Conservation (phyloP, 2,888 invertebrate genomes). For the Tribolium freemani region DNA sequence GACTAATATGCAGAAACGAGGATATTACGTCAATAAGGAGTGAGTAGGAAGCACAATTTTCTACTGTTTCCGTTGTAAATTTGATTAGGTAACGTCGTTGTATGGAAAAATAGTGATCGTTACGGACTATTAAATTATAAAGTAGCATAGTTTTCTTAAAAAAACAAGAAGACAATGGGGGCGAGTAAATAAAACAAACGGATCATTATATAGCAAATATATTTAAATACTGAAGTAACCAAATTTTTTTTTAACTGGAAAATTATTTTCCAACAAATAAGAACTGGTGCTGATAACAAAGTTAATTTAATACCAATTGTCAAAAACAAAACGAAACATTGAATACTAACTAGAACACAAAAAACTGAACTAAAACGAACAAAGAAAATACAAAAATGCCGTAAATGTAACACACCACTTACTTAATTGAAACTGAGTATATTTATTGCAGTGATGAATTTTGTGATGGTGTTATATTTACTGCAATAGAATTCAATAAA, state of each 20-base stretch:
- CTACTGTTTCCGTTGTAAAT: background rate
- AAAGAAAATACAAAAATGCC: constrained; percentile 1
- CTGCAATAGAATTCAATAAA: constrained; percentile 1
- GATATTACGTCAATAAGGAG: background rate
- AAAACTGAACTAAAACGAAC: background rate
- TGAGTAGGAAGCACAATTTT: background rate
- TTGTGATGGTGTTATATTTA: constrained; percentile 16
- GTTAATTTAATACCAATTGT: background rate
- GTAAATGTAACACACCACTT: constrained; percentile 9
- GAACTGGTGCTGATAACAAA: background rate
- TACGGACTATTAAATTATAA: too few species aligned
- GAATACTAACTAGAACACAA: background rate
- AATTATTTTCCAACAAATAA: background rate
- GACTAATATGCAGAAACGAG: background rate
- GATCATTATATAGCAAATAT: constrained; percentile 34
- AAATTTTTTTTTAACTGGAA: constrained; percentile 10
- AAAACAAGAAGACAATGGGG: too few species aligned
- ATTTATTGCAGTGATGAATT: constrained; percentile 19
- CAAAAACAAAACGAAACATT: background rate
- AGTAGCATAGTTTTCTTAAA: too few species aligned
- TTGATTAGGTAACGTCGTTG: too few species aligned
- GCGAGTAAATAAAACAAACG: background rate
- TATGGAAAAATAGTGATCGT: too few species aligned
- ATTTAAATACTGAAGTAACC: constrained; percentile 38
- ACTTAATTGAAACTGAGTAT: background rate